Evolutionary conservation across 2,113 vertebrate species (phyloP).

Genomic region (Tringa solitaria): DNA sequence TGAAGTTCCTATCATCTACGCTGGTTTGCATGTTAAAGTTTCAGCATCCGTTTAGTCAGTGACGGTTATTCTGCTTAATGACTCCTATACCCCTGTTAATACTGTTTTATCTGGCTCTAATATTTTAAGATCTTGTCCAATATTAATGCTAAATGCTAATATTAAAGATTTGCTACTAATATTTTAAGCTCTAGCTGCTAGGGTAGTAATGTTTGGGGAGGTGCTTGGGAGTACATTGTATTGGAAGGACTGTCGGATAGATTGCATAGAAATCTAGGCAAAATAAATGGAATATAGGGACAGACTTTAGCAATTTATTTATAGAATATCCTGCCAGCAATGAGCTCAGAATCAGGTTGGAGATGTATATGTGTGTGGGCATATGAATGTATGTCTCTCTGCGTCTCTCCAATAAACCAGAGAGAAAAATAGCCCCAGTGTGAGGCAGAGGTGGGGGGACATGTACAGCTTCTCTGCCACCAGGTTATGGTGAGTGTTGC

Average conservation of each 20-base stretch:
- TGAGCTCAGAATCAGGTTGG: neutral
- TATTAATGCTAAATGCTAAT: conserved; percentile 62
- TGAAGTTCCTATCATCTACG: conserved; percentile 48
- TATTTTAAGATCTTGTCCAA: conserved; percentile 61
- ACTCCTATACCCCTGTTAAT: conserved; percentile 52
- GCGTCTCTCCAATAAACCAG: neutral
- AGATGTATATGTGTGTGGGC: neutral
- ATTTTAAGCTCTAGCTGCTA: conserved; percentile 44
- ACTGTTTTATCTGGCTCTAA: conserved; percentile 56
- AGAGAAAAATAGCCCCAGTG: neutral
- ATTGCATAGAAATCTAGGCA: neutral
- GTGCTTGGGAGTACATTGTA: neutral
- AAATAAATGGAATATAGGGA: neutral
- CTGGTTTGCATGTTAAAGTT: conserved; percentile 51
- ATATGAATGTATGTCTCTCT: neutral
- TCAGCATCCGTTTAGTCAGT: conserved; percentile 46
- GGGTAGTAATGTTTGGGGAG: neutral
- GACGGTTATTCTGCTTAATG: conserved; percentile 51
- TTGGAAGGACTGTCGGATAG: neutral
- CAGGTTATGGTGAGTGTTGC: accelerated
- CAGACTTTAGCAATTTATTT: neutral
- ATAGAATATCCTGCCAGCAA: neutral
- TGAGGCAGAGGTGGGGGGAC: neutral
- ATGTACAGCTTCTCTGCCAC: accelerated
- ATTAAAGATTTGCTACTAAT: conserved; percentile 20